Evolutionary conservation across 2,113 vertebrate species (phyloP), one percentile per base, ranked within the genome.

Genomic region (Caracal caracal): DNA sequence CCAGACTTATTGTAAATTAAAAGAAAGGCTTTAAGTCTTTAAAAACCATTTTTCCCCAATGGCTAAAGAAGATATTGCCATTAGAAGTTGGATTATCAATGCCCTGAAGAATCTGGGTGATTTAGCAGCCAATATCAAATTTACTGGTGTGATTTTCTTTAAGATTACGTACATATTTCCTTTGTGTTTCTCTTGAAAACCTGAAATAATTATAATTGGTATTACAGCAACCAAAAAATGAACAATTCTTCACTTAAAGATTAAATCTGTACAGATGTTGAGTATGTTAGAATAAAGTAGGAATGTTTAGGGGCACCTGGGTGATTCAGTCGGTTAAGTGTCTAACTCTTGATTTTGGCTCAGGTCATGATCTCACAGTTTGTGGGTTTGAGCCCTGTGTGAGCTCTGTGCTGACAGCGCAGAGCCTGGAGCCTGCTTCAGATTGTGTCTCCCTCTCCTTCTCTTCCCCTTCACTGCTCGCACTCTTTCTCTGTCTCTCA

Each of bases 161-260:
- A 76, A 90, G 78, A 81, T 75, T 82, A 49, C 9, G n/a, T 17
- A 15, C 63, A 11, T 61, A 61, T 80, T 89, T 96, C 61, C 61
- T 82, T 75, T 49, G 49, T 86, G 68, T 71, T 47, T 93, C 33
- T 92, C 37, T 63, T 26, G 35, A 85, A 94, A 30, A 70, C n/a
- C n/a, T 85, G 33, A 71, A 61, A 75, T 73, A 88, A 82, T 6
- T 65, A 86, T 49, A 75, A 17, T 83, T 83, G 75, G 33, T 90
- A 63, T 75, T 70, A 63, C 19, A 82, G 26, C 12, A 56, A 40
- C 59, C 16, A 68, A 71, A 35, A 43, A 96, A 63, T 93, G 59
- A 79, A 51, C 78, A 96, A 90, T 19, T 84, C 35, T 93, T 87
- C 30, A 53, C 28, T 86, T 92, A 71, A 86, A 92, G 35, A 93